Base-by-base conservation (phyloP, 2,113 vertebrate species). In the Saguinus imperator region DNA sequence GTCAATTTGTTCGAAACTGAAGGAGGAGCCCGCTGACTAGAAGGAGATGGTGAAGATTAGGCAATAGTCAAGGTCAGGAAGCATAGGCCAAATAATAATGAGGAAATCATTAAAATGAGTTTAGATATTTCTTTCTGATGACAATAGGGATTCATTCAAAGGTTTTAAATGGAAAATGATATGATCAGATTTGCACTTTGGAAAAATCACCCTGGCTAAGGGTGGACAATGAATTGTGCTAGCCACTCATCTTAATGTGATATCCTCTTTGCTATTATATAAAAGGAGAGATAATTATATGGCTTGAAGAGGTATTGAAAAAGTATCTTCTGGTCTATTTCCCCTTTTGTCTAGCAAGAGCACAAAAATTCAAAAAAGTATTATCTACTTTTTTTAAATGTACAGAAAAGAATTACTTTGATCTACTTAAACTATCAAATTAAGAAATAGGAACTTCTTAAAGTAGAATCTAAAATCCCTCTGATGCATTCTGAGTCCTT, bases 201-300 rank as follows among this genome's bases (percentile, higher is more conserved):
- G 73, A 96, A 95, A 96, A 92, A 95, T 89, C 79, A 64, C 73
- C 55, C 89, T 87, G 45, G 20, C 55, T 79, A 94, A 97, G 18
- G 68, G 55, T 55, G 76, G 89, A 88, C 82, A 94, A 95, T 94
- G 81, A 92, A 92, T 97, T 96, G 95, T 84, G 77, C 87, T 89
- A 77, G 80, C 95, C 96, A 94, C 81, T 97, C 97, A 94, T 97
- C 95, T 92, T 94, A 97, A 94, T 94, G 20, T 88, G 95, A 97
- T 97, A 97, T 87, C 92, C 18, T 95, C 87, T 95, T 94, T 94
- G 40, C 75, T 94, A 66, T 97, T 96, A 97, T 50, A 94, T 95
- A 92, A 98, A 97, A 96, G 48, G 66, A 17, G 66, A 92, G 79
- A 95, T 90, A 97, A 96, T 95, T 81, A 82, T 18, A 95, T 85